Evolutionary conservation across 2,113 vertebrate genomes (phyloP).

Genomic region (Nycticebus coucang): DNA sequence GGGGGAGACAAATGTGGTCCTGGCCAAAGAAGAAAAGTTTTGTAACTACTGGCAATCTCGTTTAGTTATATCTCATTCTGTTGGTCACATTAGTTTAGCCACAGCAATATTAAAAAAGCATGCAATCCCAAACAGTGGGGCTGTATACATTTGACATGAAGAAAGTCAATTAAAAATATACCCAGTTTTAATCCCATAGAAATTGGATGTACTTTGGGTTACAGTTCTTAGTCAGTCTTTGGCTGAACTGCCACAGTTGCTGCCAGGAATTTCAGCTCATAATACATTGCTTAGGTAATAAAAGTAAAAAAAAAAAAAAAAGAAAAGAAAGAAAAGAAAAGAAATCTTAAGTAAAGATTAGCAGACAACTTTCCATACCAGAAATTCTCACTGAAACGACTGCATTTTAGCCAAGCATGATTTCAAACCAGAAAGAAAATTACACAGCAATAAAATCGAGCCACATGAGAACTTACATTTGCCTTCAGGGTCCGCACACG

Average conservation of each 20-base stretch:
- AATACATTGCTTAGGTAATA: constrained; percentile 61
- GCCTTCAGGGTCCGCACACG: constrained; percentile 58
- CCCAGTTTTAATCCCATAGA: constrained; percentile 74
- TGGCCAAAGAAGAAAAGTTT: constrained; percentile 81
- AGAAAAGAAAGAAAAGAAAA: constrained; percentile 40
- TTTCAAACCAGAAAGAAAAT: constrained; percentile 72
- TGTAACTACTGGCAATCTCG: constrained; percentile 69
- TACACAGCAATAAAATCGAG: constrained; percentile 51
- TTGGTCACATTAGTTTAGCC: constrained; percentile 71
- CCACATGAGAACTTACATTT: constrained; percentile 82
- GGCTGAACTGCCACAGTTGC: constrained; percentile 66
- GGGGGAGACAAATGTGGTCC: constrained; percentile 67
- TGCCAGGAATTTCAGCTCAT: constrained; percentile 70
- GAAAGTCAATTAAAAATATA: constrained; percentile 78
- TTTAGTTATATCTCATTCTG: constrained; percentile 74
- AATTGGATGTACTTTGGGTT: constrained; percentile 73
- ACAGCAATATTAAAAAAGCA: constrained; percentile 74
- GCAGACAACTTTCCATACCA: constrained; percentile 72
- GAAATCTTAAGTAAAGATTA: constrained; percentile 61
- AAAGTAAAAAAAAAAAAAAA: constrained; percentile 30
- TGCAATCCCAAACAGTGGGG: constrained; percentile 55
- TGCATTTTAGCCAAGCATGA: constrained; percentile 67
- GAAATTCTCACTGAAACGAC: constrained; percentile 66
- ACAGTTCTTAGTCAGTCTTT: constrained; percentile 67
- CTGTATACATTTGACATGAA: constrained; percentile 3